Evolutionary conservation across 2,797 vertebrate species (phyloP).

Genomic region (Gila robusta): DNA sequence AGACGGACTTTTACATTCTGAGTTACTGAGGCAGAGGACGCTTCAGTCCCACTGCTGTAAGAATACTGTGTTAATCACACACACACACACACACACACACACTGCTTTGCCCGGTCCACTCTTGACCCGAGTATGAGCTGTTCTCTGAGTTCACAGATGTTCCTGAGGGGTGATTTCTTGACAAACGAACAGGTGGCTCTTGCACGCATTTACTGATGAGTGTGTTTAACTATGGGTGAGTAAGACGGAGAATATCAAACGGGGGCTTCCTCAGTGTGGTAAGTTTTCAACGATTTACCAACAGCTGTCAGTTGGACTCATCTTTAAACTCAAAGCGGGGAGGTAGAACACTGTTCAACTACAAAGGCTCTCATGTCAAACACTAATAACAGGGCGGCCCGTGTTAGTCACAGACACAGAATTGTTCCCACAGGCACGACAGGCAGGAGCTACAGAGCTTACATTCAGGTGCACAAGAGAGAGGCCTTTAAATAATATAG

Average conservation of each 20-base stretch:
- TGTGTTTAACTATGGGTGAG: conserved; percentile 31
- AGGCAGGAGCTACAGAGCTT: conserved; percentile 43
- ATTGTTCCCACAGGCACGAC: conserved; percentile 55
- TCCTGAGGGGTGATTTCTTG: background rate
- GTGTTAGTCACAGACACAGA: conserved; percentile 39
- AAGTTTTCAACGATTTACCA: conserved; percentile 1
- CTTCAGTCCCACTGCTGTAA: background rate
- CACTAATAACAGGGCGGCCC: conserved; percentile 37
- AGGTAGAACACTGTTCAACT: background rate
- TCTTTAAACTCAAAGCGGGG: background rate
- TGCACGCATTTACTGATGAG: conserved; percentile 7
- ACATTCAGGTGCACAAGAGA: conserved; percentile 65
- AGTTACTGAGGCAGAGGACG: background rate
- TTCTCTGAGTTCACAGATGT: background rate
- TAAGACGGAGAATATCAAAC: conserved; percentile 25
- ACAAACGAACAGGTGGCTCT: conserved; percentile 33
- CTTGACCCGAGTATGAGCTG: background rate
- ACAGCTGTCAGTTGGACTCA: conserved; percentile 16
- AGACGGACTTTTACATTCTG: conserved; percentile 10
- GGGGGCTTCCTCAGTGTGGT: background rate
- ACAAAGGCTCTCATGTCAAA: conserved; percentile 34
- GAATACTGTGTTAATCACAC: no score
- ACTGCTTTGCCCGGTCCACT: conserved; percentile 14
- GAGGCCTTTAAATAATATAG: conserved; percentile 61
- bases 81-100: background rate